A percentile compares a stretch with the other conserved stretches of the same genome.
phyloP scores from a whole-genome alignment of 2,888 invertebrate genomes.

The Andrena hattorfiana region DNA sequence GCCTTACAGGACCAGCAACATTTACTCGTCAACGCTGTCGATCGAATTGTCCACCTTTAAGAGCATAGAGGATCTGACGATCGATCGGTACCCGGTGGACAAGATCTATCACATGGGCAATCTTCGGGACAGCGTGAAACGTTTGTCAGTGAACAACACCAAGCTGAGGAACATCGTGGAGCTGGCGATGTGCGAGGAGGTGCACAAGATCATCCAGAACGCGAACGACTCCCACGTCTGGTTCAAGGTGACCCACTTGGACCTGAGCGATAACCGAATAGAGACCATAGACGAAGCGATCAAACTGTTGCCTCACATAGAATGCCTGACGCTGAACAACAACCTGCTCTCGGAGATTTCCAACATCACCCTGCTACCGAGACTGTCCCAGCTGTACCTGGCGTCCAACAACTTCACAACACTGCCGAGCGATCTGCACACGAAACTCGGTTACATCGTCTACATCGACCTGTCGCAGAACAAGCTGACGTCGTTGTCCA shows the following conservation, averaged over 20 bases:
- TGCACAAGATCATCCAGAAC: slow-evolving; percentile 89
- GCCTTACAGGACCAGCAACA: slow-evolving; percentile 92
- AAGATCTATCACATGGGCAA: slow-evolving; percentile 88
- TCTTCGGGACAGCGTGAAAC: slow-evolving; percentile 88
- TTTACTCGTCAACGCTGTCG: slow-evolving; percentile 91
- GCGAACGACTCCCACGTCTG: slow-evolving; percentile 88
- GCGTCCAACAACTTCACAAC: slow-evolving; percentile 91
- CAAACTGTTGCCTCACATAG: slow-evolving; percentile 90
- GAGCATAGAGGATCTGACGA: slow-evolving; percentile 89
- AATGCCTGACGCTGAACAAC: slow-evolving; percentile 90
- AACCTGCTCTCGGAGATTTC: slow-evolving; percentile 92
- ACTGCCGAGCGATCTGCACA: slow-evolving; percentile 91
- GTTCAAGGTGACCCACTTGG: slow-evolving; percentile 89
- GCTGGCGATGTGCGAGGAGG: slow-evolving; percentile 93
- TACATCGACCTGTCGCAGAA: slow-evolving; percentile 95
- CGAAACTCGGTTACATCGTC: slow-evolving; percentile 95
- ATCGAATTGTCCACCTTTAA: slow-evolving; percentile 95
- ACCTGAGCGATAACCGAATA: slow-evolving; percentile 93
- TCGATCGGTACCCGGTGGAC: slow-evolving; percentile 89
- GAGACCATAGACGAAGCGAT: slow-evolving; percentile 93
- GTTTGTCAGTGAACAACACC: slow-evolving; percentile 89
- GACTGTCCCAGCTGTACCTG: slow-evolving; percentile 91
- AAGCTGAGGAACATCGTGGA: slow-evolving; percentile 90
- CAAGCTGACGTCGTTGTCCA: slow-evolving; percentile 89
- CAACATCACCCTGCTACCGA: slow-evolving; percentile 92